Percentiles rank a stretch among this genome's conserved stretches.
phyloP scores from a whole-genome alignment of 2,888 invertebrate genomes.

The Sarcophaga rosellei region DNA sequence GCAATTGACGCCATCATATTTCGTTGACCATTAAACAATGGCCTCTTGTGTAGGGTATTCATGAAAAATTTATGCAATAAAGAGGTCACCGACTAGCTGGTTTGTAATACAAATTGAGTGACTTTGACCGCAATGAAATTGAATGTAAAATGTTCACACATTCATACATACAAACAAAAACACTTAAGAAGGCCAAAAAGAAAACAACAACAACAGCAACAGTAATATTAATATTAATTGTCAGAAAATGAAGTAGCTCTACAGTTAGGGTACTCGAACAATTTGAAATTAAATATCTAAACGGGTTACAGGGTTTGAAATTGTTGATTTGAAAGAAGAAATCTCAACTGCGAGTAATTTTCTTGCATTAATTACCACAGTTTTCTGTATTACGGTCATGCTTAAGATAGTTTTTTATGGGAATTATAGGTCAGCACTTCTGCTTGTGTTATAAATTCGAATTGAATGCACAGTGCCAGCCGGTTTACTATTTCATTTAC shows the following conservation, averaged over 20 bases:
- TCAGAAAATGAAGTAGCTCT: constrained; percentile 17
- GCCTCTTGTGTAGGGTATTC: background rate
- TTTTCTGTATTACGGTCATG: no score
- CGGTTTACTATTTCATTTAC: no score
- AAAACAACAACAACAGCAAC: background rate
- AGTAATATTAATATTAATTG: background rate
- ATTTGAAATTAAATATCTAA: no score
- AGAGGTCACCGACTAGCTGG: constrained; percentile 37
- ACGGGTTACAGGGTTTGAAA: no score
- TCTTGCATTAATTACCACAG: no score
- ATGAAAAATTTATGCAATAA: constrained; percentile 23
- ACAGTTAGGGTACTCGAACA: background rate
- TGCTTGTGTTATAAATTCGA: no score
- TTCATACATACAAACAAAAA: background rate
- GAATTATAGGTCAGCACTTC: no score
- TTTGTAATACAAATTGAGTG: constrained; percentile 18
- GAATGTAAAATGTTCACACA: constrained; percentile 42
- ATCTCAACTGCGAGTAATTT: no score
- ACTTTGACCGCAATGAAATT: constrained; percentile 54
- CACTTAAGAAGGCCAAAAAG: background rate
- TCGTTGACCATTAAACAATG: background rate
- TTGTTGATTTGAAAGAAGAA: no score
- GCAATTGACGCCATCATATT: no score
- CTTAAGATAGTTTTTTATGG: no score
- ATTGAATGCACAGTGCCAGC: no score